A percentile compares a stretch with the other conserved stretches of the same genome.
These are phyloP conservation scores for Gonioctena quinquepunctata DNA, from an alignment of 1,140 invertebrate species.

Conservation along the genomic window DNA sequence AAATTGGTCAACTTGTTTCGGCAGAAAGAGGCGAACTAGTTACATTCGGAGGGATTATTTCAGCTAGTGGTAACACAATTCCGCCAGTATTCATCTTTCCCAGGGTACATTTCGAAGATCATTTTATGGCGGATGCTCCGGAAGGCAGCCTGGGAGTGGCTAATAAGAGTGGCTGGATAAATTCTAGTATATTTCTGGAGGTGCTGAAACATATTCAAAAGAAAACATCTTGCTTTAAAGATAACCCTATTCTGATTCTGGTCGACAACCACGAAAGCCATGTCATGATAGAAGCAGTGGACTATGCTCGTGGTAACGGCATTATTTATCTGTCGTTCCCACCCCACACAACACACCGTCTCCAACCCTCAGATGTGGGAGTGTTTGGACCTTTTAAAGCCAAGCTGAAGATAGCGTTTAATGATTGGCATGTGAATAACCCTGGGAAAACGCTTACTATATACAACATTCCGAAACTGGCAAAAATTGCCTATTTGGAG, in stretches of 20 bases:
- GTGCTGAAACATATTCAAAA: not conserved
- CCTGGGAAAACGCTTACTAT: slow-evolving; percentile 38
- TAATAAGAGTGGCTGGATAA: slow-evolving; percentile 54
- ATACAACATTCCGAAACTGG: slow-evolving; percentile 47
- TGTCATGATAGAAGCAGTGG: slow-evolving; percentile 34
- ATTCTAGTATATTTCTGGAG: not conserved
- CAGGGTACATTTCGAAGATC: slow-evolving; percentile 46
- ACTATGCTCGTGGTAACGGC: slow-evolving; percentile 40
- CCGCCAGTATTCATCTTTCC: slow-evolving; percentile 55
- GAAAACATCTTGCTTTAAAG: slow-evolving; percentile 19
- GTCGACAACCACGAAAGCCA: slow-evolving; percentile 53
- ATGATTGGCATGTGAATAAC: slow-evolving; percentile 25
- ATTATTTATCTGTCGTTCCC: slow-evolving; percentile 49
- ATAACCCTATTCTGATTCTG: slow-evolving; percentile 50
- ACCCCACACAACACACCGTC: slow-evolving; percentile 51
- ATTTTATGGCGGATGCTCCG: slow-evolving; percentile 45
- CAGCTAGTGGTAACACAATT: slow-evolving; percentile 51
- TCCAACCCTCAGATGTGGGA: slow-evolving; percentile 53
- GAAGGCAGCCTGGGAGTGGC: slow-evolving; percentile 54
- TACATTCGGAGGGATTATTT: slow-evolving; percentile 52
- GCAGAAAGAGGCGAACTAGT: slow-evolving; percentile 53
- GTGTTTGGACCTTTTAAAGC: slow-evolving; percentile 46
- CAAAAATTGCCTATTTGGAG: slow-evolving; percentile 47
- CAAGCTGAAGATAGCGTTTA: slow-evolving; percentile 52
- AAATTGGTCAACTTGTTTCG: slow-evolving; percentile 53